A percentile compares a stretch with the other conserved stretches of the same genome.
Conservation (phyloP, 1,140 invertebrate species). For the Drosophila virilis region DNA sequence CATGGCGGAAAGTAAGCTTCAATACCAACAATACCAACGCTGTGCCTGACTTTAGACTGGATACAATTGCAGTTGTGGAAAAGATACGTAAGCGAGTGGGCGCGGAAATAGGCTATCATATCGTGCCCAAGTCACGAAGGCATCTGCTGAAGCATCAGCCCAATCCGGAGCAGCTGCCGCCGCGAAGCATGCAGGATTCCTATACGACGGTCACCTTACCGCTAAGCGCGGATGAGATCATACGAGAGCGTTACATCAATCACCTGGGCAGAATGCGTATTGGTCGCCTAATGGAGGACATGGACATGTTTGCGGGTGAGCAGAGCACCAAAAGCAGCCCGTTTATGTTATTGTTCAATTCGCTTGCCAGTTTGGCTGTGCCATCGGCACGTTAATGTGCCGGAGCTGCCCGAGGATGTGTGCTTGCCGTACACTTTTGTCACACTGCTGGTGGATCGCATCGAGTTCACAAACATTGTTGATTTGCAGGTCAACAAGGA, state of each 20-base stretch:
- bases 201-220: conserved; percentile 88
- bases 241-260: conserved; percentile 89
- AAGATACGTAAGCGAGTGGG: conserved; percentile 59
- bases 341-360: background rate
- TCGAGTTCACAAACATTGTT: conserved; percentile 86
- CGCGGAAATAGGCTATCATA: conserved; percentile 64
- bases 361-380: conserved; percentile 85
- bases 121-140: conserved; percentile 65
- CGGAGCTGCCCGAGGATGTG: conserved; percentile 84
- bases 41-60: background rate
- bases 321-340: background rate
- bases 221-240: conserved; percentile 85
- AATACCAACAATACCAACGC: background rate
- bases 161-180: conserved; percentile 82
- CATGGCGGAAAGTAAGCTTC: conserved; percentile 21
- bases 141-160: conserved; percentile 73
- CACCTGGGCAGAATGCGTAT: conserved; percentile 88
- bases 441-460: conserved; percentile 90
- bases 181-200: conserved; percentile 87
- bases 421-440: conserved; percentile 89
- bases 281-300: conserved; percentile 91
- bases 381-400: conserved; percentile 88
- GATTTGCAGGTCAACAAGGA: conserved; percentile 86
- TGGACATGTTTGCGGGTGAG: conserved; percentile 91
- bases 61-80: conserved; percentile 38